Evolutionary conservation across 2,797 vertebrate species (phyloP).

Genomic region (Borostomias antarcticus): DNA sequence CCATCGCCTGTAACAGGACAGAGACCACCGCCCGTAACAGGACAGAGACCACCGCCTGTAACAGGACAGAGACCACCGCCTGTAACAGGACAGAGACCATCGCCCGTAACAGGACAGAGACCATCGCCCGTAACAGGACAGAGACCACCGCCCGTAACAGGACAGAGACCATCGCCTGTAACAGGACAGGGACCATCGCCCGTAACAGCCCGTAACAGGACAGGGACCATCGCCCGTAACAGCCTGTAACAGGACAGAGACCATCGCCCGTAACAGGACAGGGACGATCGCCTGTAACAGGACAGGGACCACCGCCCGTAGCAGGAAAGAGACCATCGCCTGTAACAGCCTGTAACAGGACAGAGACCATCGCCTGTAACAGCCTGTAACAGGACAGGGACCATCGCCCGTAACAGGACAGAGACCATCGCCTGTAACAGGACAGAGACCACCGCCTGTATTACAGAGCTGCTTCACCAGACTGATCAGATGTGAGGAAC

Average conservation of each 20-base stretch:
- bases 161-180: conserved; percentile 74
- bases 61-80: too few relatives aligned
- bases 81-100: conserved; percentile 69
- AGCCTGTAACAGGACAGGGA: conserved; percentile 64
- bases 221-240: conserved; percentile 68
- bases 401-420: conserved; percentile 62
- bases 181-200: conserved; percentile 67
- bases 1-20: conserved; percentile 74
- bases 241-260: conserved; percentile 62
- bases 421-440: conserved; percentile 75
- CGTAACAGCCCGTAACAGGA: too few relatives aligned
- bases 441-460: conserved; percentile 70
- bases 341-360: too few relatives aligned
- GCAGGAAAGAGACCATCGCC: conserved; percentile 67
- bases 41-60: conserved; percentile 68
- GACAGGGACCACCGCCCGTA: conserved; percentile 68
- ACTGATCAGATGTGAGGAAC: conserved; percentile 66
- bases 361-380: conserved; percentile 68
- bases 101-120: conserved; percentile 66
- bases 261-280: conserved; percentile 74
- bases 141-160: conserved; percentile 55
- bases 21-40: conserved; percentile 65
- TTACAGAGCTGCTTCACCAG: conserved; percentile 63
- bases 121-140: too few relatives aligned
- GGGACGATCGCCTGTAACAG: conserved; percentile 65